A percentile compares a stretch with the other conserved stretches of the same genome.
phyloP scores from a whole-genome alignment of 1,140 invertebrate species.

The Choristoneura fumiferana region DNA sequence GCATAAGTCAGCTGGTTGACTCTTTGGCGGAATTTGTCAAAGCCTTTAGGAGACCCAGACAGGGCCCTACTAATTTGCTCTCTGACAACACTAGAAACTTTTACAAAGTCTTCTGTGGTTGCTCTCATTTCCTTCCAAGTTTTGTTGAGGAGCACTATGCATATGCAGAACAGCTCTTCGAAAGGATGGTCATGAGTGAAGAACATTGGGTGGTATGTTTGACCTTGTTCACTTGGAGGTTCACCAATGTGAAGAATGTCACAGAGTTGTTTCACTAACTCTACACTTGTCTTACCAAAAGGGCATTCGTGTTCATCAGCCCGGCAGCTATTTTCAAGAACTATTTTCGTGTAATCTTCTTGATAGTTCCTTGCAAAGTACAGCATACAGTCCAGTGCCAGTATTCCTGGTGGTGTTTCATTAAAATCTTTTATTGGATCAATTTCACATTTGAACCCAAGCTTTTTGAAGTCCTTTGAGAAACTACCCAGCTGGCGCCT shows the following conservation, averaged over 20 bases:
- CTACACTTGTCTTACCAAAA: slow-evolving; percentile 95
- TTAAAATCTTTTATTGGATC: slow-evolving; percentile 96
- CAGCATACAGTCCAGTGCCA: slow-evolving; percentile 96
- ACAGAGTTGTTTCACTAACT: slow-evolving; percentile 93
- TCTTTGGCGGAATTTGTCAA: slow-evolving; percentile 89
- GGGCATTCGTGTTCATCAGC: slow-evolving; percentile 98
- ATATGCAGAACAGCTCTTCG: slow-evolving; percentile 97
- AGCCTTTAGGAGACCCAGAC: slow-evolving; percentile 82
- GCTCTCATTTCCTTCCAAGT: slow-evolving; percentile 99
- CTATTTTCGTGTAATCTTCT: slow-evolving; percentile 95
- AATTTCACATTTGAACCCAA: slow-evolving; percentile 95
- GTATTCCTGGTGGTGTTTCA: slow-evolving; percentile 91
- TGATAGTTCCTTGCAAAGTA: slow-evolving; percentile 95
- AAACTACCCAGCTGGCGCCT: slow-evolving; percentile 81
- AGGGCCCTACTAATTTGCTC: slow-evolving; percentile 95
- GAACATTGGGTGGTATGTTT: slow-evolving; percentile 95
- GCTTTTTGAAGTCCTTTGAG: slow-evolving; percentile 94
- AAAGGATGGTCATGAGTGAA: slow-evolving; percentile 97
- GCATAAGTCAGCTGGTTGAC: slow-evolving; percentile 92
- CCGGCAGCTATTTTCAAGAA: slow-evolving; percentile 95
- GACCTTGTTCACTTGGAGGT: slow-evolving; percentile 91
- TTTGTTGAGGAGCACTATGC: slow-evolving; percentile 95
- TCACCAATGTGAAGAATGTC: slow-evolving; percentile 95
- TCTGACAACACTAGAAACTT: slow-evolving; percentile 95
- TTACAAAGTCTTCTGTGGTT: slow-evolving; percentile 95